phyloP scores from a whole-genome alignment of 2,797 vertebrate genomes.

The Lagorchestes hirsutus region DNA sequence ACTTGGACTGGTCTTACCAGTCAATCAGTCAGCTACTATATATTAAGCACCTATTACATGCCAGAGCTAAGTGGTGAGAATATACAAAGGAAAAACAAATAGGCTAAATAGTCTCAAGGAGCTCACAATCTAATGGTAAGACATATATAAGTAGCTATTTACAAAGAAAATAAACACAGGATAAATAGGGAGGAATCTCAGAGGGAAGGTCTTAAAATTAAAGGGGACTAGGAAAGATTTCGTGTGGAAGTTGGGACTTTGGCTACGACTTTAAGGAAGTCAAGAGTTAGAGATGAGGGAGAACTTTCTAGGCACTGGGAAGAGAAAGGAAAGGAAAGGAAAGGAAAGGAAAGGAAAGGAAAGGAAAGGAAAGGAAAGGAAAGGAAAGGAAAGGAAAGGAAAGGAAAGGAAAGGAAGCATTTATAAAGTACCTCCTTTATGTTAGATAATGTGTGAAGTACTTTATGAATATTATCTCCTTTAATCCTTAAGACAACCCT shows the following conservation, averaged over 20 bases:
- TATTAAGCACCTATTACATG: background rate
- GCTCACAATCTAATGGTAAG: background rate
- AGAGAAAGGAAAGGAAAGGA: too few species aligned
- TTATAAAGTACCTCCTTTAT: background rate
- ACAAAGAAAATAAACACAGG: background rate
- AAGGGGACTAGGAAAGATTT: background rate
- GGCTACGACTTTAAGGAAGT: too few species aligned
- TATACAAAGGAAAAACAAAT: background rate
- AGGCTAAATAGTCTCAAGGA: background rate
- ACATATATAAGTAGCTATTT: background rate
- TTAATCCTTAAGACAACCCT: background rate
- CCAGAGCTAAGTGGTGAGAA: background rate
- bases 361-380: background rate
- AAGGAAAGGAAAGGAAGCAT: background rate
- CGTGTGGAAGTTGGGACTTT: too few species aligned
- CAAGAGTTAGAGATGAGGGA: background rate
- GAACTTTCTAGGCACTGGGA: too few species aligned
- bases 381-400: background rate
- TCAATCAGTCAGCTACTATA: background rate
- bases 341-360: background rate
- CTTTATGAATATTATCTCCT: background rate
- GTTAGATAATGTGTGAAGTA: background rate
- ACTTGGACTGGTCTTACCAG: background rate
- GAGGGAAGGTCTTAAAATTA: background rate
- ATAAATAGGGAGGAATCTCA: background rate